Evolutionary conservation across 2,888 invertebrate genomes (phyloP), one percentile per base, ranked within the genome.

Genomic region (Halictus ligatus): DNA sequence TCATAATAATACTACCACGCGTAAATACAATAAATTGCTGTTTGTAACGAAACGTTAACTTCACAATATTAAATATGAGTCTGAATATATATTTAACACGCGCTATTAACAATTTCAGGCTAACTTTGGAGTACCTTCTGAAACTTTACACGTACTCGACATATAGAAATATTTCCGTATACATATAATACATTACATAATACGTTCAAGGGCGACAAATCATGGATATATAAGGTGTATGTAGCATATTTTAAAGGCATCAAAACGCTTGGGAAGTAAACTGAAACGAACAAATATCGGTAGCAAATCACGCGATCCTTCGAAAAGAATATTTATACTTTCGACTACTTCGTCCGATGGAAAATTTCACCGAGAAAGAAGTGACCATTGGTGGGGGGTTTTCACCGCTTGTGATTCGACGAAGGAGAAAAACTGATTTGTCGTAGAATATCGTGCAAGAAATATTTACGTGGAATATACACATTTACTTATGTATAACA

Each of bases 31-130:
- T 69, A 69, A 69, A 69, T 69, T 69, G 69, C 58, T 75, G 35
- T 43, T 75, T 48, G n/a, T 12, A 46, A 73, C 64, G 75, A 67
- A 75, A 72, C 64, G 64, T 78, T 75, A 84, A 58, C 72, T 72
- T 48, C 46, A 58, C 64, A 72, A 75, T 85, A 75, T 64, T 79
- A 64, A 15, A 54, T 46, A 85, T 29, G 71, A 84, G 69, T 48
- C 71, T 75, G 54, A 64, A 84, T 72, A 73, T 29, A 60, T 13
- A 29, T 58, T 75, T 29, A 64, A 73, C 75, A 80, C 35, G 64
- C 46, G 40, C 71, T 67, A 80, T 79, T 64, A 79, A 78, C 64
- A 75, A 50, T 67, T 73, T 40, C 13, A 29, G 4, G 58, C 58
- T 54, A 74, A 35, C 25, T 84, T 77, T 82, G 71, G 48, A 58